phyloP scores from a whole-genome alignment of 2,113 vertebrate genomes.

The Ailurus styani region DNA sequence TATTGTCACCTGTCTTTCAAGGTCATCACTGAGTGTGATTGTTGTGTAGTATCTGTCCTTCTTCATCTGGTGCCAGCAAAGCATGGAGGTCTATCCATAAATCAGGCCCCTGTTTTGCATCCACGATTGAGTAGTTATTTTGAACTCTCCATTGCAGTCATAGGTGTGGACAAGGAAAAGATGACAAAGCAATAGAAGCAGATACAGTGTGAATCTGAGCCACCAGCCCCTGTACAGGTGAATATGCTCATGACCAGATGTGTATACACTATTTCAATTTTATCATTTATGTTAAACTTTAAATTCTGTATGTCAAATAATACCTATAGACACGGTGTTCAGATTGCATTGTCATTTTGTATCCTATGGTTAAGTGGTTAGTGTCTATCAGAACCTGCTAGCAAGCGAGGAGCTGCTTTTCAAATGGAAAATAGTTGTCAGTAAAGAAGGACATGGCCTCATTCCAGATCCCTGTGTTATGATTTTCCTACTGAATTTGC shows the following conservation, averaged over 20 bases:
- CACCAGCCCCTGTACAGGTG: background rate
- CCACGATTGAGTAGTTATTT: background rate
- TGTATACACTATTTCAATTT: background rate
- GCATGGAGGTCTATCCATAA: background rate
- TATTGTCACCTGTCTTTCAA: background rate
- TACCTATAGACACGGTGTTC: background rate
- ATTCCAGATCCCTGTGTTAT: background rate
- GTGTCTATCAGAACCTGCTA: background rate
- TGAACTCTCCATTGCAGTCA: background rate
- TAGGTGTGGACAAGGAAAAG: background rate
- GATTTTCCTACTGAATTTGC: conserved; percentile 13
- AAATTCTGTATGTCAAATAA: background rate
- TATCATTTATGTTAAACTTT: background rate
- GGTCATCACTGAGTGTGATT: background rate
- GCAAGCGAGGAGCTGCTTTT: background rate
- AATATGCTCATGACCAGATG: background rate
- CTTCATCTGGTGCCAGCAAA: background rate
- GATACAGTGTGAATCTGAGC: background rate
- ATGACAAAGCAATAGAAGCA: background rate
- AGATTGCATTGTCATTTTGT: background rate
- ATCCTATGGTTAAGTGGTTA: background rate
- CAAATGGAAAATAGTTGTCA: conserved; percentile 2
- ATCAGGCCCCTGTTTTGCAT: background rate
- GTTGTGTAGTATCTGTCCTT: background rate
- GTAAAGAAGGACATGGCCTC: background rate